Base-by-base conservation (phyloP, 1,140 invertebrate genomes). In the Pogonus chalceus region DNA sequence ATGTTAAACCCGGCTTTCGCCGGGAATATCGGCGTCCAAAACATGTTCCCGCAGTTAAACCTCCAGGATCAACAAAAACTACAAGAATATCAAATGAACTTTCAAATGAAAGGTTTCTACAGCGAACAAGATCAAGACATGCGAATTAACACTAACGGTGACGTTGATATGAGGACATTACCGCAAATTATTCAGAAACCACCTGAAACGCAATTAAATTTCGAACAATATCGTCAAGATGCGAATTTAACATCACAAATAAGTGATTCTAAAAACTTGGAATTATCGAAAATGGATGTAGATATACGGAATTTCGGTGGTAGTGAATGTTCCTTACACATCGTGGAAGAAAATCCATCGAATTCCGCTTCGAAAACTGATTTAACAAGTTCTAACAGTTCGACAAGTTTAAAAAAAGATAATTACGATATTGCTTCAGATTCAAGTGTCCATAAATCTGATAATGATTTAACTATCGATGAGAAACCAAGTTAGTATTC, bases 131-230 rank as follows among this genome's bases (percentile, higher is more conserved):
- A 69, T 60, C 66, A 68, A 52, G 67, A 69, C 55, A 68, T 69
- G 66, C 55, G 67, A 26, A 60, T 67, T 18, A 62, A 55, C 35
- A 65, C 66, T 49, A 70, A 69, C 52, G 67, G 68, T 2, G 68
- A 70, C 52, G 57, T 70, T 1, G 68, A 70, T 46, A 70, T 70
- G 68, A 58, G 68, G 37, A 65, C 68, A 2, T 53, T 69, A 23
- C 67, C 62, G 9, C 56, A 54, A 9, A 55, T 39, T 7, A 9
- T 56, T 1, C 39, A 10, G 23, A 26, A 51, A 20, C 37, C 2
- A 52, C 59, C 12, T 20, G 23, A 14, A 35, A 51, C 24, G 23
- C 48, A 1, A 23, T 54, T 21, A 46, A 56, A 43, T 47, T 26
- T 55, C 10, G 53, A 56, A 20, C 48, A 53, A 39, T 58, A 57